Base-by-base conservation (phyloP, 2,888 invertebrate species). In the Lochmaea crataegi region DNA sequence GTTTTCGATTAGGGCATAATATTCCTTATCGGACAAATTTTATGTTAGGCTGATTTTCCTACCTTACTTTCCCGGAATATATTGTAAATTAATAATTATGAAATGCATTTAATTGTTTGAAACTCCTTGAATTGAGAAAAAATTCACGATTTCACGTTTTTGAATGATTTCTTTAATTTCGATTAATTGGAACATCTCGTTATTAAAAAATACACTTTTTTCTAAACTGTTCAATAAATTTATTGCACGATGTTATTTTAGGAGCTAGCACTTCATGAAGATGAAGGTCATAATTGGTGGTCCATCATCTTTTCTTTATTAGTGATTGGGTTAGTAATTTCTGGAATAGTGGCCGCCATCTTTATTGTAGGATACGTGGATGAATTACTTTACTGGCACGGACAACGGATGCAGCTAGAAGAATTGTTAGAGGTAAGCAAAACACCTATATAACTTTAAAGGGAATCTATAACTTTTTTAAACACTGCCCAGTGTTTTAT, bases 361-460 rank as follows among this genome's bases (percentile, higher is more conserved):
- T 94, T 95, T 89, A 91, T 94, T 86, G 91, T 95, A 86, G 95
- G 95, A 84, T 95, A 95, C 89, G 95, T 95, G 86, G 95, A 95
- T 90, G 95, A 95, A 88, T 89, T 95, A 81, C 89, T 95, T 77
- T 95, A 95, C 87, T 95, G 95, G 95, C 94, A 94, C 83, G 95
- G 95, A 75, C 92, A 93, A 80, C 92, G 95, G 79, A 94, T 95
- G 92, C 93, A 94, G 77, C 89, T 95, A 81, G 94, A 94, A 88
- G 94, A 95, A 89, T 94, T 94, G 86, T 90, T 95, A 80, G 93
- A 94, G 86, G 94, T 86, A 80, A 81, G 71, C 10, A 71, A 67
- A 26, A 14, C n/a, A 9, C 14, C 18, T 22, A 9, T 38, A n/a
- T 18, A 38, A 42, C 18, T 41, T 45, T 45, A 14, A 45, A 2